Conservation (phyloP, 2,888 invertebrate genomes). For the Campaea margaritaria region DNA sequence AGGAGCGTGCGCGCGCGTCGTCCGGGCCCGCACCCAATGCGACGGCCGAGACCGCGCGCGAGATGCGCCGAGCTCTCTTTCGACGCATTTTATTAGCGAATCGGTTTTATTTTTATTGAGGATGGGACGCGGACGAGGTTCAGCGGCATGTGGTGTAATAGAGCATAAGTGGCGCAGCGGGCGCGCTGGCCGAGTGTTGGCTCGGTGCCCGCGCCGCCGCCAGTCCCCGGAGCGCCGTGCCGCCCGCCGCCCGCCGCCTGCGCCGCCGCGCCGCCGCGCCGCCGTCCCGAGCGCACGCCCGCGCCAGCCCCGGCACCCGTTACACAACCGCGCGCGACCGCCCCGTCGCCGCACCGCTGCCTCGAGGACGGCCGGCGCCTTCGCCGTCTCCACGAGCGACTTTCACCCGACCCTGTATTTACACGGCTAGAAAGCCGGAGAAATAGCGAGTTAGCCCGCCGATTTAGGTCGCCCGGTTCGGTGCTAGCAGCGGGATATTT, state of each 20-base stretch:
- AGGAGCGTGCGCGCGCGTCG: constrained; percentile 5
- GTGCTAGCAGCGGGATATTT: constrained; percentile 82
- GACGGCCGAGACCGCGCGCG: constrained; percentile 5
- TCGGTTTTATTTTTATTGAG: constrained; percentile 73
- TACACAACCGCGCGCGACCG: constrained; percentile 49
- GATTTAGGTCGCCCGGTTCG: constrained; percentile 84
- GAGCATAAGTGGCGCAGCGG: constrained; percentile 71
- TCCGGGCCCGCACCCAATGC: neutral
- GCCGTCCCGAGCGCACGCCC: constrained; percentile 30
- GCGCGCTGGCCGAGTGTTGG: constrained; percentile 64
- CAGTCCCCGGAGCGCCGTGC: constrained; percentile 78
- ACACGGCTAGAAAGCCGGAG: constrained; percentile 56
- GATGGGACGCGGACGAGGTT: constrained; percentile 54
- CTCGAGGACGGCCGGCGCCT: constrained; percentile 30
- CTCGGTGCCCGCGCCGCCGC: constrained; percentile 71
- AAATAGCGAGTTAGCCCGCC: constrained; percentile 60
- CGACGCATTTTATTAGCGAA: constrained; percentile 59
- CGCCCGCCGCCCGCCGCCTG: constrained; percentile 76
- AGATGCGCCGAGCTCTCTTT: constrained; percentile 38
- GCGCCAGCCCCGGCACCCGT: constrained; percentile 7
- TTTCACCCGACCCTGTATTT: constrained; percentile 43
- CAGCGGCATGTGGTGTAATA: constrained; percentile 71
- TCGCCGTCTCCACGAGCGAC: constrained; percentile 14
- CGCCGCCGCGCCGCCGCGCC: constrained; percentile 69
- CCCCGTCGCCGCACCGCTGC: constrained; percentile 39